These are phyloP conservation scores for Bothrops jararaca DNA, from an alignment of 2,113 vertebrate genomes.

Conservation along the genomic window DNA sequence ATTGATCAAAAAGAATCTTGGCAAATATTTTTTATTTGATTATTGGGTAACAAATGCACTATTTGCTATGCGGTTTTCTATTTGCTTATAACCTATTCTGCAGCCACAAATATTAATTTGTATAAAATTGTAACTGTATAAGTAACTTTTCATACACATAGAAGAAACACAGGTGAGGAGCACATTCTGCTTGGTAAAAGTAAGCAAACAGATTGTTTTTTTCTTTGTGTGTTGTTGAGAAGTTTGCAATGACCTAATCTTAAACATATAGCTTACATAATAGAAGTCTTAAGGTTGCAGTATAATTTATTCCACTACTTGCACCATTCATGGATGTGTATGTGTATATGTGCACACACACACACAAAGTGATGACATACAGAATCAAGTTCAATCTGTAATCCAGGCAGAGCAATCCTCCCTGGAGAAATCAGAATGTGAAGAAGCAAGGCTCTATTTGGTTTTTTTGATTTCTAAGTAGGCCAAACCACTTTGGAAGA, in stretches of 20 bases:
- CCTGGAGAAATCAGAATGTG: constrained; percentile 66
- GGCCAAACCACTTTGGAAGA: constrained; percentile 73
- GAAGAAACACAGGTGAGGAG: neutral
- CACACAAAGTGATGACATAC: constrained; percentile 45
- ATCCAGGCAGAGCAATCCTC: constrained; percentile 49
- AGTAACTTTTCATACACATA: neutral
- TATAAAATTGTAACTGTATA: neutral
- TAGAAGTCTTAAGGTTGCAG: neutral
- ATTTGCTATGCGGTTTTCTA: neutral
- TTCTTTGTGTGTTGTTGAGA: neutral
- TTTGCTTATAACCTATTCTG: neutral
- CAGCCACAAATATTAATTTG: neutral
- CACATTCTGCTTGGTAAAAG: constrained; percentile 4
- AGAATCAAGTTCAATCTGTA: constrained; percentile 56
- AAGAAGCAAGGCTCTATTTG: constrained; percentile 67
- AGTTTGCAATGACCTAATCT: neutral
- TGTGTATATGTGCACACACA: neutral
- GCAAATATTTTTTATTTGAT: neutral
- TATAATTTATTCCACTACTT: constrained; percentile 19
- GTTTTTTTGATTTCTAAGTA: constrained; percentile 71
- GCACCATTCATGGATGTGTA: neutral
- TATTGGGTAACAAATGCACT: neutral
- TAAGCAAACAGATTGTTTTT: neutral
- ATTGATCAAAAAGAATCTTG: neutral
- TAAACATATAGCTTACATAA: neutral